Conservation (phyloP, 2,797 vertebrate genomes). For the Lepus townsendii region DNA sequence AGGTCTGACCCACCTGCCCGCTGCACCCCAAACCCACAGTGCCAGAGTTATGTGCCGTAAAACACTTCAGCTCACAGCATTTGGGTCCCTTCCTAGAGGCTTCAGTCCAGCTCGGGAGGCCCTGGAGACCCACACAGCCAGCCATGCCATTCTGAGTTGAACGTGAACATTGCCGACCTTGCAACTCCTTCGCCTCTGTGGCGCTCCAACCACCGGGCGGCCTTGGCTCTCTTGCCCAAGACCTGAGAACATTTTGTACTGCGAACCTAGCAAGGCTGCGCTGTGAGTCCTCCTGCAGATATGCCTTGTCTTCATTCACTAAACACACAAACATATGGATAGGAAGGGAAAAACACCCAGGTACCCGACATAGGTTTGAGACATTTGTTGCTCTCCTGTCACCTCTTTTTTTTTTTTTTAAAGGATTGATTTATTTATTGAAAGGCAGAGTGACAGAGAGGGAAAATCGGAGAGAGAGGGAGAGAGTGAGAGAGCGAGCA, state of each 20-base stretch:
- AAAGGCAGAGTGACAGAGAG: too few species aligned
- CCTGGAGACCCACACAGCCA: not conserved
- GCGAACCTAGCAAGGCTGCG: not conserved
- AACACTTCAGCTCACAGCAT: not conserved
- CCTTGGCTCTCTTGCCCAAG: not conserved
- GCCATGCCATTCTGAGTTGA: not conserved
- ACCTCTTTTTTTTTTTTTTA: too few species aligned
- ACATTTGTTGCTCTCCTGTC: not conserved
- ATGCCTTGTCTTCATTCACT: conserved; percentile 2
- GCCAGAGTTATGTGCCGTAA: not conserved
- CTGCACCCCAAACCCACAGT: not conserved
- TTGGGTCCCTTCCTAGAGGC: not conserved
- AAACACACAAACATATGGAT: not conserved
- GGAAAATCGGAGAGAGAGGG: too few species aligned
- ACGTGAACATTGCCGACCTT: not conserved
- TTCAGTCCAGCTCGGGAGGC: not conserved
- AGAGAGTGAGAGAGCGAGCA: too few species aligned
- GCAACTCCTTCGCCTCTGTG: not conserved
- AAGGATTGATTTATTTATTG: too few species aligned
- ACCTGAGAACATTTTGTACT: not conserved
- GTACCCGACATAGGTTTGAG: not conserved
- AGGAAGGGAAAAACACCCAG: not conserved
- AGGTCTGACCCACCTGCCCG: not conserved
- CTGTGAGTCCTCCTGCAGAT: not conserved
- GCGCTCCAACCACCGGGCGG: not conserved